A percentile compares a stretch with the other conserved stretches of the same genome.
phyloP scores from a whole-genome alignment of 1,140 invertebrate genomes.

The Papilio dardanus region DNA sequence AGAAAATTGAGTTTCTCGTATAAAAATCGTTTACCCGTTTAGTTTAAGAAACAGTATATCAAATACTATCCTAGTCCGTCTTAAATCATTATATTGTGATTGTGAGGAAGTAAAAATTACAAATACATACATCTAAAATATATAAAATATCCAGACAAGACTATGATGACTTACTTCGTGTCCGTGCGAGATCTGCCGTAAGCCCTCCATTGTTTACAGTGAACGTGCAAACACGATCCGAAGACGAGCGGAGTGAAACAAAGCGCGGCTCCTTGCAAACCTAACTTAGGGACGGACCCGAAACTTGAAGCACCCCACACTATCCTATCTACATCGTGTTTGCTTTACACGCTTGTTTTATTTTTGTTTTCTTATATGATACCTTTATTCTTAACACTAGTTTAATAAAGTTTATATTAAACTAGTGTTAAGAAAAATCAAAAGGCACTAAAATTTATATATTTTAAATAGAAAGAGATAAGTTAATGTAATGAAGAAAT shows the following conservation, averaged over 20 bases:
- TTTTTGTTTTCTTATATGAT: slow-evolving; percentile 11
- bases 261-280: slow-evolving; percentile 58
- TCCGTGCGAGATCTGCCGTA: slow-evolving; percentile 31
- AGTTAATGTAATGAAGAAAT: not conserved
- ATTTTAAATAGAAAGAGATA: not conserved
- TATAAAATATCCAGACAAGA: not conserved
- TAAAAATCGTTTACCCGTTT: too few relatives aligned
- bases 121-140: not conserved
- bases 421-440: too few relatives aligned
- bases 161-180: slow-evolving; percentile 15
- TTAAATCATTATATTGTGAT: too few relatives aligned
- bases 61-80: not conserved
- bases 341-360: slow-evolving; percentile 29
- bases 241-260: slow-evolving; percentile 57
- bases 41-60: too few relatives aligned
- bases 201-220: slow-evolving; percentile 51
- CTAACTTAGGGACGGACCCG: slow-evolving; percentile 73
- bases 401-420: too few relatives aligned
- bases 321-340: slow-evolving; percentile 29
- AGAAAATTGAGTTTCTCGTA: too few relatives aligned
- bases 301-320: slow-evolving; percentile 56
- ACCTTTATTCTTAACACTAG: not conserved
- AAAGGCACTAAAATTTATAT: not conserved
- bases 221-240: slow-evolving; percentile 59
- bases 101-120: too few relatives aligned